Conservation (phyloP, 2,797 vertebrate genomes). For the Acanthornis magna region DNA sequence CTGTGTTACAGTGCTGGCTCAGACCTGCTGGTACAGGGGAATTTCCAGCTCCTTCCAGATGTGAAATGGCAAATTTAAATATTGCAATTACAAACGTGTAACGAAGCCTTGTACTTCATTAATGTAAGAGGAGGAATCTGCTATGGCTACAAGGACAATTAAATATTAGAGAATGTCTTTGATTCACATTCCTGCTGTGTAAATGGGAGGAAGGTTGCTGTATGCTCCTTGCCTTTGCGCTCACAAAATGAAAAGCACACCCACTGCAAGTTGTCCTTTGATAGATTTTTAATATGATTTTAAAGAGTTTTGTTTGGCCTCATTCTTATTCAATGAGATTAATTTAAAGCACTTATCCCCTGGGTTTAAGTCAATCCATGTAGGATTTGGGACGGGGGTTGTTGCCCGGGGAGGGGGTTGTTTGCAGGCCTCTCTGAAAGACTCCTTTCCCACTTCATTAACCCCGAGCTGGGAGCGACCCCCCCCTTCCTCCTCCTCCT, state of each 20-base stretch:
- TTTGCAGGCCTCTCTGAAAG: constrained; percentile 85
- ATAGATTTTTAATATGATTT: constrained; percentile 98
- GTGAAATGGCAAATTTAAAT: constrained; percentile 64
- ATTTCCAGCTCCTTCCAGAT: constrained; percentile 40
- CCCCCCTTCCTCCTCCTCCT: not conserved
- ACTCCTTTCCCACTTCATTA: constrained; percentile 99
- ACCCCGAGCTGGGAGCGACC: constrained; percentile 90
- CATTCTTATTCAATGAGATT: constrained; percentile 97
- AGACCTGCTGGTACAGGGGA: not conserved
- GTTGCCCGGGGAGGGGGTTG: constrained; percentile 29
- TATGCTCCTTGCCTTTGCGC: constrained; percentile 39
- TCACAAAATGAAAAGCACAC: constrained; percentile 72
- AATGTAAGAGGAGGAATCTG: constrained; percentile 66
- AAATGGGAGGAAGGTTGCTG: constrained; percentile 67
- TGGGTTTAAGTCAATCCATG: constrained; percentile 89
- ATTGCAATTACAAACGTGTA: constrained; percentile 70
- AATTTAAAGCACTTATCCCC: constrained; percentile 97
- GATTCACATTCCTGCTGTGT: constrained; percentile 76
- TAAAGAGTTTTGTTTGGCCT: constrained; percentile 90
- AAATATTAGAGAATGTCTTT: constrained; percentile 73
- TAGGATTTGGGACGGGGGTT: constrained; percentile 80
- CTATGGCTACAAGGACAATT: constrained; percentile 74
- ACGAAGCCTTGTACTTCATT: constrained; percentile 76
- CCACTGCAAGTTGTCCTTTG: constrained; percentile 89
- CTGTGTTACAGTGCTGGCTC: not conserved